These are phyloP conservation scores for Mythimna vitellina DNA, from an alignment of 2,888 invertebrate genomes.

Conservation along the genomic window DNA sequence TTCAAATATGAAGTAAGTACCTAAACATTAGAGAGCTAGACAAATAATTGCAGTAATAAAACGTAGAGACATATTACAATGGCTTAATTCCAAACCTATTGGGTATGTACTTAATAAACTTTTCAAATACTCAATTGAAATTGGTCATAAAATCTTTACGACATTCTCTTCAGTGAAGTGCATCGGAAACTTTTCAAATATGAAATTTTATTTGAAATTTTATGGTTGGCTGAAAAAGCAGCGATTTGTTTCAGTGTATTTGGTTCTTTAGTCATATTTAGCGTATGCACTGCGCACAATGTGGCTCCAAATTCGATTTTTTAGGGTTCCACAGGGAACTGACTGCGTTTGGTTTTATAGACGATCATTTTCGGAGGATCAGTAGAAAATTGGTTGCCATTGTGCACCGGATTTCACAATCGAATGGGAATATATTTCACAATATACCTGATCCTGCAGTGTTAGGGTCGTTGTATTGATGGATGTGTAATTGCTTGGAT, in stretches of 20 bases:
- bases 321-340: slow-evolving; percentile 80
- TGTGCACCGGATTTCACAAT: slow-evolving; percentile 77
- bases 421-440: slow-evolving; percentile 79
- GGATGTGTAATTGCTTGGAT: slow-evolving; percentile 57
- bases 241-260: slow-evolving; percentile 49
- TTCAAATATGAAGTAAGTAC: slow-evolving; percentile 1
- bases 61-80: slow-evolving; percentile 12
- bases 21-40: background rate
- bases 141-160: slow-evolving; percentile 47
- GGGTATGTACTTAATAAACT: slow-evolving; percentile 50
- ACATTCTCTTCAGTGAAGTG: slow-evolving; percentile 42
- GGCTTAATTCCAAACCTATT: slow-evolving; percentile 35
- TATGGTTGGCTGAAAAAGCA: slow-evolving; percentile 19
- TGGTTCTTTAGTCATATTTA: slow-evolving; percentile 66
- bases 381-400: slow-evolving; percentile 83
- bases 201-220: slow-evolving; percentile 44
- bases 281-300: slow-evolving; percentile 79
- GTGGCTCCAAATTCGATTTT: slow-evolving; percentile 80
- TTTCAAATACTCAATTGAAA: slow-evolving; percentile 49
- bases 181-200: slow-evolving; percentile 55
- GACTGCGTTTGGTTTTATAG: slow-evolving; percentile 83
- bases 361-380: slow-evolving; percentile 86
- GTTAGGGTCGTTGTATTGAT: slow-evolving; percentile 64
- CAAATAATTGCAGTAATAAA: slow-evolving; percentile 32
- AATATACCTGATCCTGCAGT: slow-evolving; percentile 73